A percentile compares a stretch with the other conserved stretches of the same genome.
phyloP scores from a whole-genome alignment of 92 coral and sea anemone species.

The Pocillopora grandis region DNA sequence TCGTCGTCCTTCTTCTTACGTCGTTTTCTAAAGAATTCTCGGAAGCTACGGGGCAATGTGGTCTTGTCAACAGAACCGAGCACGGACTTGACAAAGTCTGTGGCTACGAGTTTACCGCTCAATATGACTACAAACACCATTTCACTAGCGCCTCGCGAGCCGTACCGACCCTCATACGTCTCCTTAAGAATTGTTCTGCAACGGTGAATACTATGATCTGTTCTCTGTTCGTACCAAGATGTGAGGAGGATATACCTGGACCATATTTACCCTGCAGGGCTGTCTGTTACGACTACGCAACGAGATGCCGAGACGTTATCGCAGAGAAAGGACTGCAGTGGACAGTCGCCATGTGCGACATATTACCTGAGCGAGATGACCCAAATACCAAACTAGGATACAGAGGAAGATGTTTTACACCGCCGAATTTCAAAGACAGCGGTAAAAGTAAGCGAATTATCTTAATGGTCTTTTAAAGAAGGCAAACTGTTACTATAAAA shows the following conservation, averaged over 20 bases:
- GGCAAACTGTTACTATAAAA: neutral
- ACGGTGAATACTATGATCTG: conserved; percentile 47
- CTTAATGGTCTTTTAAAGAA: neutral
- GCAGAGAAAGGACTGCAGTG: conserved; percentile 26
- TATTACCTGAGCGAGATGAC: conserved; percentile 52
- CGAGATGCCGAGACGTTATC: conserved; percentile 37
- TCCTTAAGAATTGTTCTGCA: conserved; percentile 44
- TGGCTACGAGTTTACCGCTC: conserved; percentile 65
- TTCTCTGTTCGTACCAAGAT: conserved; percentile 60
- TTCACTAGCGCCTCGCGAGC: conserved; percentile 43
- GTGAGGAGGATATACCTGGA: conserved; percentile 51
- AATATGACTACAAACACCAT: conserved; percentile 33
- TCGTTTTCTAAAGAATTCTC: neutral
- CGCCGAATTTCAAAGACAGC: conserved; percentile 55
- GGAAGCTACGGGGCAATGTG: conserved; percentile 23
- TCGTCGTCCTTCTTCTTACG: neutral
- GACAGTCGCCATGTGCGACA: conserved; percentile 56
- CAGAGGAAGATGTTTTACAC: conserved; percentile 53
- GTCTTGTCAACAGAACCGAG: conserved; percentile 8
- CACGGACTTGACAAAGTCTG: conserved; percentile 48
- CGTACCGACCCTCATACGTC: neutral
- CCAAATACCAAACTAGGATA: conserved; percentile 35
- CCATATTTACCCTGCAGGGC: conserved; percentile 67
- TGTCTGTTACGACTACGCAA: conserved; percentile 56
- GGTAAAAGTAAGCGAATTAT: conserved; percentile 27